Evolutionary conservation across 1,140 invertebrate species (phyloP), one percentile per base, ranked within the genome.

Genomic region (Dolichoris vasculosae): DNA sequence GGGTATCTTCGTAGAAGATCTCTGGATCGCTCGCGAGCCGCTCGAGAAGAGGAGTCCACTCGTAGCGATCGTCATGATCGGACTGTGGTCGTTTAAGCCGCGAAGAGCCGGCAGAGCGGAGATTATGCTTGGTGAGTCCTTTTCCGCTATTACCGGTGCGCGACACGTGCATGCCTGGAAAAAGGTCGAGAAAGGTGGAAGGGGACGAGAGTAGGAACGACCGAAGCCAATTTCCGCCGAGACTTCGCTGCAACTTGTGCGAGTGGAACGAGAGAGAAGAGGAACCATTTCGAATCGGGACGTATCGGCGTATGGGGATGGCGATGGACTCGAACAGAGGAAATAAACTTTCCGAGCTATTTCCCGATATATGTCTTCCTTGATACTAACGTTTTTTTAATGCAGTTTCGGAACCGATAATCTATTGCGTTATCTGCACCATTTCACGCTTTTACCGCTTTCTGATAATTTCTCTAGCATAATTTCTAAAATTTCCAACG

Each of bases 21-120:
- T 23, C 59, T n/a, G 6, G 6, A n/a, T 64, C 59, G 59, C 26
- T 2, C 26, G 30, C 11, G 30, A 35, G 4, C 8, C 4, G n/a
- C 7, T 30, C 30, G 32, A 35, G 2, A 67, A n/a, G 32, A 35
- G 64, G 11, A 32, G 1, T 69, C 35, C 40, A n/a, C 0, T 38
- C 20, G 0, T 13, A n/a, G 75, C 30, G 13, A 26, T 55, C 35
- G 43, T 84, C 82, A 94, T 94, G 94, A 93, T 94, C 89, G 94
- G 94, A 81, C 91, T 94, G 88, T 92, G 94, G 89, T 92, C 94
- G 78, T 93, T 94, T 87, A 94, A 94, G 85, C 92, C 94, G 69
- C 89, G 94, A 80, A 90, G 94, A 86, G 93, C 91, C 88, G 94
- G 93, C 86, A 93, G 94, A 89, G 93, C 93, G 88, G 94, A 94